Evolutionary conservation across 2,113 vertebrate species (phyloP), one percentile per base, ranked within the genome.

Genomic region (Nyctibius bracteatus): DNA sequence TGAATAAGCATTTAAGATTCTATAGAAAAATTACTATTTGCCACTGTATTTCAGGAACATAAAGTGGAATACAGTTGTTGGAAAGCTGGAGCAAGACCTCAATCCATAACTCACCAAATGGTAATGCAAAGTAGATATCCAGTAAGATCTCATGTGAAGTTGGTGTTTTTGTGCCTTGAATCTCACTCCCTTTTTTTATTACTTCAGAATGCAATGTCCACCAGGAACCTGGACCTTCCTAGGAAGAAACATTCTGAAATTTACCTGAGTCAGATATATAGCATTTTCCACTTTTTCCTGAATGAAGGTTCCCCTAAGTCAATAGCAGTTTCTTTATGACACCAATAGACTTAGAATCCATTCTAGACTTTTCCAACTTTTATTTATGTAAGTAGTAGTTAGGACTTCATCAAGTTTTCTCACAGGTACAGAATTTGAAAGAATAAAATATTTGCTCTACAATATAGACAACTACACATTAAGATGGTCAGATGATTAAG

Each of bases 161-260:
- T 61, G 97, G 90, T 65, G 90, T 94, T 96, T 90, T 95, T 84
- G 94, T 97, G 44, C 96, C 94, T 93, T 94, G 91, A 85, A 97
- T 96, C 66, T 98, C 97, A 87, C 20, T 87, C 80, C 93, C 96
- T 3, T 90, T 94, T 96, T 86, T 94, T 72, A 97, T 63, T 59
- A 97, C 55, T 94, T 97, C 94, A 79, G 97, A 97, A 92, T 98
- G 61, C 47, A 98, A 83, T 25, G 92, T 96, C 97, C 97, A 97
- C 98, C 97, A 97, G 54, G 80, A 81, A 63, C 97, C 98, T 17
- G 95, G 93, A 46, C 98, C 97, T 92, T 97, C 97, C 98, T 98
- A 93, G 51, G 39, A 44, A 89, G 94, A 90, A 52, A 61, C 1
- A 3, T 66, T 65, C 47, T 23, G 18, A 55, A 67, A 54, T 46